phyloP scores from a whole-genome alignment of 1,140 invertebrate genomes.

The Saccostrea cuccullata region DNA sequence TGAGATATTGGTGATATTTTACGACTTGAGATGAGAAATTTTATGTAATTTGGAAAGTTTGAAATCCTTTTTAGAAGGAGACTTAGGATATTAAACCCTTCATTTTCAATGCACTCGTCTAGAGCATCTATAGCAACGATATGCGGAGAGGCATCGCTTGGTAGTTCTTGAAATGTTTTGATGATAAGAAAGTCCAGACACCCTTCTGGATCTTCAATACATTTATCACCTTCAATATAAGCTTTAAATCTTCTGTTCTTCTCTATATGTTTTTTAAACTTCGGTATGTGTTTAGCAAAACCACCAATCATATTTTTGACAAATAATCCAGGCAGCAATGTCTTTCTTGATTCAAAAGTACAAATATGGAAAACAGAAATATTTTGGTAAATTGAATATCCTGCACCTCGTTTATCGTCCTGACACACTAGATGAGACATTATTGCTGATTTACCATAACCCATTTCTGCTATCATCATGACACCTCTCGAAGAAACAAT shows the following conservation, averaged over 20 bases:
- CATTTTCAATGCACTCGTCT: slow-evolving; percentile 36
- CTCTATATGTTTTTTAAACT: background rate
- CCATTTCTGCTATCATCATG: slow-evolving; percentile 38
- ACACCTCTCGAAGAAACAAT: background rate
- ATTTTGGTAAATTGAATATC: background rate
- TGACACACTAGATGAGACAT: background rate
- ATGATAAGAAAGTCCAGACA: background rate
- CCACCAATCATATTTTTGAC: slow-evolving; percentile 22
- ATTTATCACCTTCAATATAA: background rate
- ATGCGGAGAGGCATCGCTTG: background rate
- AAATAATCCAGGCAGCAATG: slow-evolving; percentile 15
- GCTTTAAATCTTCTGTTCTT: background rate
- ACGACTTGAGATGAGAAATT: slow-evolving; percentile 27
- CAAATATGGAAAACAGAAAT: slow-evolving; percentile 33
- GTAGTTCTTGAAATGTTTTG: background rate
- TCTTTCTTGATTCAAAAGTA: slow-evolving; percentile 38
- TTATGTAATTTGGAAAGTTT: slow-evolving; percentile 9
- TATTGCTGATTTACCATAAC: slow-evolving; percentile 40
- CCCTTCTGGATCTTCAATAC: background rate
- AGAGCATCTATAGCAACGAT: slow-evolving; percentile 29
- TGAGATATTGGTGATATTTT: background rate
- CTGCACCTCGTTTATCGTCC: background rate
- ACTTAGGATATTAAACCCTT: background rate
- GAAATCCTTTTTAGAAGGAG: background rate
- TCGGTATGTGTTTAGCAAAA: slow-evolving; percentile 12